Evolutionary conservation across 2,888 invertebrate genomes (phyloP).

Genomic region (Lasioglossum leucozonium): DNA sequence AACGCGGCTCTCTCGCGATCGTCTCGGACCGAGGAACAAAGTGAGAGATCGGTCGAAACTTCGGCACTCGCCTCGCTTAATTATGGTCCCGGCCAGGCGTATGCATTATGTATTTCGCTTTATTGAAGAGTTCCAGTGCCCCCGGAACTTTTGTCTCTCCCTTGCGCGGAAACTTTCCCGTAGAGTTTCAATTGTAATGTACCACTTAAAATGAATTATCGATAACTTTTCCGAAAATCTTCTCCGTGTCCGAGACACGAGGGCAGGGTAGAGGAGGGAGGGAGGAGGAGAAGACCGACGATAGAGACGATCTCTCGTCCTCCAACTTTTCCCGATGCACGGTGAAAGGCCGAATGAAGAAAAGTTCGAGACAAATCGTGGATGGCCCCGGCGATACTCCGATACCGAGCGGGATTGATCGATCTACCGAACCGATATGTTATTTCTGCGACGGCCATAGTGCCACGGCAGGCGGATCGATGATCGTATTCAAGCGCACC

Average conservation of each 20-base stretch:
- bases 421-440: constrained; percentile 12
- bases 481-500: constrained; percentile 40
- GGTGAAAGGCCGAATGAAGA: background rate
- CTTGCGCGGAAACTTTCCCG: constrained; percentile 31
- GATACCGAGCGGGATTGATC: background rate
- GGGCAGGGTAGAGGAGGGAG: background rate
- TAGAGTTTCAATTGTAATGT: constrained; percentile 56
- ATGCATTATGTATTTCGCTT: constrained; percentile 63
- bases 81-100: constrained; percentile 47
- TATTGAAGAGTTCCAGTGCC: constrained; percentile 44
- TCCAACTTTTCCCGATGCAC: constrained; percentile 32
- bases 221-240: constrained; percentile 42
- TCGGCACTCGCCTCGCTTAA: constrained; percentile 34
- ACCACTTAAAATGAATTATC: constrained; percentile 56
- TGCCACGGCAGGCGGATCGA: constrained; percentile 33
- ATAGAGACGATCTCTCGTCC: constrained; percentile 11
- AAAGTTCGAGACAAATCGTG: constrained; percentile 28
- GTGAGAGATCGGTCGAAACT: constrained; percentile 55
- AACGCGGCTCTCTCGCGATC: background rate
- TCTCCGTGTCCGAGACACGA: constrained; percentile 1
- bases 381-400: background rate
- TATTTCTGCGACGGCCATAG: constrained; percentile 35
- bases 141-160: constrained; percentile 53
- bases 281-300: too few relatives aligned
- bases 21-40: constrained; percentile 14